Evolutionary conservation across 1,140 invertebrate genomes (phyloP).

Genomic region (Ganaspis sp.): DNA sequence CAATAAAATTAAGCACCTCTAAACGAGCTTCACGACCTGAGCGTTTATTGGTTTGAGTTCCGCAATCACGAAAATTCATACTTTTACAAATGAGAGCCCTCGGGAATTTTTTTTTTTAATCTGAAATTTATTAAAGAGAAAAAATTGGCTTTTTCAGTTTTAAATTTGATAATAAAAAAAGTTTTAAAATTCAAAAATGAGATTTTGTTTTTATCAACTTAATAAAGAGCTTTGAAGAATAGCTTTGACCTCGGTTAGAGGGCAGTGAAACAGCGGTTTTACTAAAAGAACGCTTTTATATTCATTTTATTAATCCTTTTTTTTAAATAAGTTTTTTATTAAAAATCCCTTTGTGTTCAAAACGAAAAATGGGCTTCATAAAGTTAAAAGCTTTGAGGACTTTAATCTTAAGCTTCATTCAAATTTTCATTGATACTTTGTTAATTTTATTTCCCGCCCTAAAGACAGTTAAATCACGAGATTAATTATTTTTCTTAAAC

Average conservation of each 20-base stretch:
- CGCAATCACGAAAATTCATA: neutral
- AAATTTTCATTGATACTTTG: neutral
- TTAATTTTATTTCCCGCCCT: neutral
- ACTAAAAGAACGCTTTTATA: neutral
- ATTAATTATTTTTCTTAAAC: no score
- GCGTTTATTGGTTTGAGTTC: neutral
- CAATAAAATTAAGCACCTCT: neutral
- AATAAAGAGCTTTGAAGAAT: slow-evolving; percentile 11
- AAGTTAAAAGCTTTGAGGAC: slow-evolving; percentile 7
- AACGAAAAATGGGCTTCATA: neutral
- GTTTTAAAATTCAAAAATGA: neutral
- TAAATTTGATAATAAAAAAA: neutral
- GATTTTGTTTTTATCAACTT: neutral
- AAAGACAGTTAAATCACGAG: neutral
- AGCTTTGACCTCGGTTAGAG: slow-evolving; percentile 8
- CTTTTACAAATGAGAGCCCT: neutral
- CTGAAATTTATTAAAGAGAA: neutral
- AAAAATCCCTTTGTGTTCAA: neutral
- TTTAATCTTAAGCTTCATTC: slow-evolving; percentile 8
- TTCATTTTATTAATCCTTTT: neutral
- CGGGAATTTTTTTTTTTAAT: neutral
- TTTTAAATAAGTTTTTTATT: slow-evolving; percentile 1
- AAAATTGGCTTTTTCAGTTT: neutral
- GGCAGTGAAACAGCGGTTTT: neutral
- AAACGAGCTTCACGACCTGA: slow-evolving; percentile 1